Base-by-base conservation (phyloP, 2,797 vertebrate species). In the Pygocentrus nattereri region DNA sequence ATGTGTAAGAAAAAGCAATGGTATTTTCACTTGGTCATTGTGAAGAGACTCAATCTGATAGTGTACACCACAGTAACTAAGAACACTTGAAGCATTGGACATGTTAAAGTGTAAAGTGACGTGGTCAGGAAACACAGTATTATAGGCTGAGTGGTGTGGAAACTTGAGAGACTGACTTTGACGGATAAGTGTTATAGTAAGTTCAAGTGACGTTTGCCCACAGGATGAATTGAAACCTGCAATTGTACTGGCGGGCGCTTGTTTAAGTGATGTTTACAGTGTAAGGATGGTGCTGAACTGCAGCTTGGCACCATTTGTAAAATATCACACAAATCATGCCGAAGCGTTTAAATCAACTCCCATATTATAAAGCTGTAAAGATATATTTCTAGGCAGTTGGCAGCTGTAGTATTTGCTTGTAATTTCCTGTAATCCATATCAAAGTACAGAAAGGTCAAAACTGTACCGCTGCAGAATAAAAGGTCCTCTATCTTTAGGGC, bases 141-240 rank as follows among this genome's bases (percentile, higher is more conserved):
- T 74, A 74, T 5, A 71, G 59, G 52, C 69, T 68, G 67, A 76
- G 74, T 61, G 61, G 31, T 76, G 70, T 75, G 64, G 75, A 73
- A 83, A 78, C 41, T 38, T 67, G 23, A 74, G 61, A 74, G 30
- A 49, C 64, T 68, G 41, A 31, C 68, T 74, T 30, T 70, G 62
- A 61, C 19, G 30, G 62, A 62, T 74, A 54, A 62, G 25, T 73
- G 68, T 69, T 72, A 65, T 64, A 72, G 49, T 31, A 72, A 72
- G 80, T 71, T 76, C 44, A 82, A 76, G 31, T 76, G 54, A 75
- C 16, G 16, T 30, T 61, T 31, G 50, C 41, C 41, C 44, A 34
- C 72, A 61, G 65, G 27, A 38, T 31, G 12, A 72, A 71, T 41
- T 31, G 15, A 49, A 76, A 73, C 67, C 68, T 72, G 38, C 16